Base-by-base conservation (phyloP, 1,140 invertebrate species). In the Lepidurus apus region DNA sequence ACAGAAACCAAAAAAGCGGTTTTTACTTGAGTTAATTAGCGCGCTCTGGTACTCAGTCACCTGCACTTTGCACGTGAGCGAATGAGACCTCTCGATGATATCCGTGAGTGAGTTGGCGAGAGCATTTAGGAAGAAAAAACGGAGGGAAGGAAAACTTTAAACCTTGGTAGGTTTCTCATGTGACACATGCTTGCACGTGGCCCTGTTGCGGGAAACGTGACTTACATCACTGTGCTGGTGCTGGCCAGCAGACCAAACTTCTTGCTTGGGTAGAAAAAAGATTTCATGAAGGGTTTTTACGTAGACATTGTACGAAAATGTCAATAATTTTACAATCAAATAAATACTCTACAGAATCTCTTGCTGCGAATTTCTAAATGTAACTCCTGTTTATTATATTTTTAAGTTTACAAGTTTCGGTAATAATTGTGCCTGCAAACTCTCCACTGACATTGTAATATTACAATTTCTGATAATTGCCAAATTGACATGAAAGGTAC, bases 151-250 rank as follows among this genome's bases (percentile, higher is more conserved):
- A 21, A 65, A 65, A 65, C 1, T 17, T 65, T 65, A 65, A 65
- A 21, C 53, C 53, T 65, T 65, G 53, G 21, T 65, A 65, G 53
- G 53, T 13, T 65, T 65, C 53, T 65, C 53, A 65, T 9, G 53
- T 65, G 53, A 65, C 53, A 65, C 53, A 65, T 65, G 53, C 53
- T 21, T 65, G 53, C 53, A 65, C 53, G 53, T 65, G 53, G 53
- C 53, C 21, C 53, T n/a, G 53, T 65, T 65, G 53, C 53, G 53
- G 13, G 53, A 65, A 65, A 65, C 53, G 53, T 65, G 53, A 65
- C 53, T 65, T 65, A 65, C 53, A 21, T 65, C 53, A 65, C 53
- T n/a, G 13, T 21, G 21, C 47, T 65, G 47, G 47, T 13, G 8
- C 47, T 65, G 53, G 53, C 13, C 53, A 21, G 21, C 53, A 21